Base-by-base conservation (phyloP, 2,797 vertebrate species). In the Epinephelus malabaricus region DNA sequence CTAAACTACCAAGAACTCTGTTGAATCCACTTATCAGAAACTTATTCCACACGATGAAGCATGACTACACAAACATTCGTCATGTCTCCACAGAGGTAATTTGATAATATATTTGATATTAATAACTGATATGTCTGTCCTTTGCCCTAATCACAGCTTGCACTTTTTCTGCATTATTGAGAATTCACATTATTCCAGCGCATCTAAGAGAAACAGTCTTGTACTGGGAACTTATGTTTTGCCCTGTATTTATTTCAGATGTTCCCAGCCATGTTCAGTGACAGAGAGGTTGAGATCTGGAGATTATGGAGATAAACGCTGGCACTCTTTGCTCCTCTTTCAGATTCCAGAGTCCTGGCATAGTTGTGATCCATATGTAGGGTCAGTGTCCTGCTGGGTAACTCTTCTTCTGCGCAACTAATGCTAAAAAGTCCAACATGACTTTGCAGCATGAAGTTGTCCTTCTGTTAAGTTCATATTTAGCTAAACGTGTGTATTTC, bases 121-220 rank as follows among this genome's bases (percentile, higher is more conserved):
- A 63, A 51, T 47, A 25, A 62, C n/a, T 51, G 60, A 73, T 51
- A 46, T 75, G 54, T 63, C 5, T 23, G 18, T 9, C 47, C 0
- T 74, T 56, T 70, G 19, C 45, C 34, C 25, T 27, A 13, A 59
- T 72, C 50, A 71, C 63, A 78, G 55, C 58, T 79, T 75, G 6
- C 21, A 43, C 30, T 47, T n/a, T 30, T 45, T 59, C 40, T 45
- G 5, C 34, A 49, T 59, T 62, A 14, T 18, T 69, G 5, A 82
- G 13, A 55, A 59, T 76, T 90, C 68, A 84, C 79, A 86, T 84
- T 53, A 63, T 79, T 63, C 14, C 25, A 69, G 11, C 64, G 53
- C 21, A 49, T 23, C 27, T 67, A 30, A 40, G 40, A 51, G 34
- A 56, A 30, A 49, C 10, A 21, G 58, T 54, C 5, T 59, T 45